Evolutionary conservation across 2,113 vertebrate species (phyloP), one percentile per base, ranked within the genome.

Genomic region (Camelus bactrianus): DNA sequence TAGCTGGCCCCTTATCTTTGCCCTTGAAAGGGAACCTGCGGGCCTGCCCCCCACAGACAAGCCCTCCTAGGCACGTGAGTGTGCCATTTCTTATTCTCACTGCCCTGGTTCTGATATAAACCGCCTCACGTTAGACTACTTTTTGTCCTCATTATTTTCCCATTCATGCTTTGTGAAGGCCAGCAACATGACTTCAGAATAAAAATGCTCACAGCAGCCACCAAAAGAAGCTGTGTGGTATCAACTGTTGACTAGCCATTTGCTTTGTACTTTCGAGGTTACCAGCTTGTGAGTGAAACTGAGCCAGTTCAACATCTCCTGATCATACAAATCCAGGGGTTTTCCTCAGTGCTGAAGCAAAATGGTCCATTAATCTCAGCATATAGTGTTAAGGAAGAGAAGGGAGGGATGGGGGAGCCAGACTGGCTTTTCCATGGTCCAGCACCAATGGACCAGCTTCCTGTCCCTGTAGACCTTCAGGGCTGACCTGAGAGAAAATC

Each of bases 61-160:
- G n/a, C n/a, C 64, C 70, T 94, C 26, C 13, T 84, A 94, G 83
- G 65, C 0, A 0, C 75, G 62, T 2, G 38, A 42, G 14, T 52
- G 24, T 14, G 38, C 75, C 10, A 17, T 60, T 75, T 86, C 92
- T 94, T 87, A 52, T 64, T 84, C 84, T 93, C 17, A 19, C 58
- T 28, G 38, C 26, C 87, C 77, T 95, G 28, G 58, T 91, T 89
- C 93, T 64, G 11, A 28, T 76, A 84, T 13, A 38, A 89, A 84
- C 87, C 52, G 69, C 48, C 35, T 50, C 58, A 22, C 30, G 38
- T 95, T 83, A 95, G 89, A 80, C 77, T 91, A 48, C 67, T 93
- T 97, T 94, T 93, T 75, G 65, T 83, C 69, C 92, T 95, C 92
- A 87, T 98, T 98, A 96, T 98, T 96, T 96, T 93, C 35, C 92